Base-by-base conservation (phyloP, 2,797 vertebrate species). In the Sparus aurata region DNA sequence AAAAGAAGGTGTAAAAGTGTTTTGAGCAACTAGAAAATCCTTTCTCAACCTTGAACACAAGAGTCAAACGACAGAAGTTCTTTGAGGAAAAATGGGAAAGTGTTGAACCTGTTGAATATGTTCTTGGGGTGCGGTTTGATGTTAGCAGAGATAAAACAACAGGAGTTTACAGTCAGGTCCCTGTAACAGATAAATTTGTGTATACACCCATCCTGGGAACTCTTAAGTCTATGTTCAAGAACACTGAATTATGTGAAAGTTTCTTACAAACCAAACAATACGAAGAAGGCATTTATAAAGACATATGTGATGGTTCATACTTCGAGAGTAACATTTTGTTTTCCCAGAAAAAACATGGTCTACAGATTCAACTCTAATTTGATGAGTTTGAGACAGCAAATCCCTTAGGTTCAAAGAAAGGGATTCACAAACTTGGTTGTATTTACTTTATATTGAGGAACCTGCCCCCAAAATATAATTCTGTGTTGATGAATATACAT, bases 381-480 rank as follows among this genome's bases (percentile, higher is more conserved):
- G 69, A 73, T 73, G 62, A 54, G 1, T 67, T 60, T 73, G 62
- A 60, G 55, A 67, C 55, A 0, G 25, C 62, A 52, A 73, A 68
- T 64, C 74, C 65, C 16, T 82, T 73, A 45, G 70, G 79, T 30
- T 72, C 58, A 25, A 80, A 80, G 53, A 85, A 73, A 11, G 67
- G 72, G 27, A 64, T 77, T 3, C 62, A 80, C 18, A 80, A 80
- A 82, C 79, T 67, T 57, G 25, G 71, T 38, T 75, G 53, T 22
- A 59, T 77, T 76, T 85, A 87, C 63, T 84, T 86, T 63, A 73
- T 75, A 76, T n/a, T n/a, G n/a, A n/a, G n/a, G n/a, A n/a, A 70
- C 50, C 27, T 80, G 13, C 62, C 64, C 13, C 63, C 47, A 71
- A 83, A 80, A 46, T 74, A 4, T 38, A 79, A 83, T 49, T 85